Percentiles rank a stretch among this genome's conserved stretches.
Conservation (phyloP, 30 jellyfish, hydroid and myxozoan species). For the Hydra vulgaris region DNA sequence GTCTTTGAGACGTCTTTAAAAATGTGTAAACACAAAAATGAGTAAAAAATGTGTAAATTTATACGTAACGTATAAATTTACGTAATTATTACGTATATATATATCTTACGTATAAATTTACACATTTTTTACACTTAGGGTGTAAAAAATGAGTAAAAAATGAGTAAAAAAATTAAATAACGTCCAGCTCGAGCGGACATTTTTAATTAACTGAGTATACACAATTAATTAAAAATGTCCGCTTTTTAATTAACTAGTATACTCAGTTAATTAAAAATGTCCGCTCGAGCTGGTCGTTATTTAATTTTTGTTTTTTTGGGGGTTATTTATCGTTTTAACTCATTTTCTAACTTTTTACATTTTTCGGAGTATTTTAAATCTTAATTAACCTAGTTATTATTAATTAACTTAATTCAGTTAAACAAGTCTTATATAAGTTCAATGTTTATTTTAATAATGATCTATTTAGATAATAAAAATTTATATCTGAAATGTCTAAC, state of each 20-base stretch:
- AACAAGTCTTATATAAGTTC: not conserved
- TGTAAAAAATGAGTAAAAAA: too few species aligned
- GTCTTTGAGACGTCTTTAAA: not conserved
- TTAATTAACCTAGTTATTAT: not conserved
- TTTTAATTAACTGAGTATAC: not conserved
- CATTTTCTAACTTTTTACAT: not conserved
- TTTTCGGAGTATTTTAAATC: not conserved
- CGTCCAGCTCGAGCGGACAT: not conserved
- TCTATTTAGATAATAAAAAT: not conserved
- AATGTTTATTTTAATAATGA: not conserved
- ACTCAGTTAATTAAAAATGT: not conserved
- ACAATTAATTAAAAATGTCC: too few species aligned
- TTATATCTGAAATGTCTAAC: not conserved
- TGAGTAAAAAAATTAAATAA: too few species aligned
- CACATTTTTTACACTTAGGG: too few species aligned
- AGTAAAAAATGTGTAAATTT: not conserved
- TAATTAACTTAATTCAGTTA: not conserved
- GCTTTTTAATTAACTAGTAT: too few species aligned
- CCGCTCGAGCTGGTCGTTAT: not conserved
- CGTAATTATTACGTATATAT: too few species aligned
- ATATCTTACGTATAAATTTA: too few species aligned
- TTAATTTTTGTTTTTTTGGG: not conserved
- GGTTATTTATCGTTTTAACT: not conserved
- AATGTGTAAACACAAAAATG: not conserved
- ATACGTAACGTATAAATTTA: not conserved